Conservation (phyloP, 2,797 vertebrate species). For the Anisognathus igniventris region DNA sequence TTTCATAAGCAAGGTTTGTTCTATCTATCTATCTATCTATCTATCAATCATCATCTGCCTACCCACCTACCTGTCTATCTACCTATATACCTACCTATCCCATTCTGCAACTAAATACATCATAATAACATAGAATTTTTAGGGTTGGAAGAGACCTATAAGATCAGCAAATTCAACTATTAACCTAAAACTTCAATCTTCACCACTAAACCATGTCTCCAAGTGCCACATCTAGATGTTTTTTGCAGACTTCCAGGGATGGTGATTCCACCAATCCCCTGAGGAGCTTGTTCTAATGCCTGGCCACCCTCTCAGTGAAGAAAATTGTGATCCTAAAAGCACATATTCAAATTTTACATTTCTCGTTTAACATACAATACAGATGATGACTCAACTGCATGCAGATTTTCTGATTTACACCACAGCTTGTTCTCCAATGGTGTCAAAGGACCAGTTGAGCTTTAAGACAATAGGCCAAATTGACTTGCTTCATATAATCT, state of each 20-base stretch:
- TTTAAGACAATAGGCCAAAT: background rate
- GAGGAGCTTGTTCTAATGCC: background rate
- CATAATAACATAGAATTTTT: background rate
- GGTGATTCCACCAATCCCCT: background rate
- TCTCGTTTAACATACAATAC: background rate
- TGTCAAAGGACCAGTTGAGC: background rate
- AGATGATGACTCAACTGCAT: background rate
- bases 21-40: background rate
- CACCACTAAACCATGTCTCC: background rate
- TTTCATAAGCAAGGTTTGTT: background rate
- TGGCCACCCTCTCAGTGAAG: background rate
- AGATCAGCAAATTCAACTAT: background rate
- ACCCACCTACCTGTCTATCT: accelerated
- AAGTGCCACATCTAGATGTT: background rate
- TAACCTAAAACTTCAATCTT: background rate
- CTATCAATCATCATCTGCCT: background rate
- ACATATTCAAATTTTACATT: background rate
- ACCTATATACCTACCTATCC: background rate
- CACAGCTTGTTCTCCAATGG: background rate
- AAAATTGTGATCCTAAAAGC: background rate
- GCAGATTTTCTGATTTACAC: background rate
- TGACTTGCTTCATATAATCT: background rate
- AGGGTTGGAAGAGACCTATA: background rate
- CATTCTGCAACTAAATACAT: background rate
- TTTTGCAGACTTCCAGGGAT: background rate